phyloP scores from a whole-genome alignment of 2,888 invertebrate species.

The Chironomus tentans region DNA sequence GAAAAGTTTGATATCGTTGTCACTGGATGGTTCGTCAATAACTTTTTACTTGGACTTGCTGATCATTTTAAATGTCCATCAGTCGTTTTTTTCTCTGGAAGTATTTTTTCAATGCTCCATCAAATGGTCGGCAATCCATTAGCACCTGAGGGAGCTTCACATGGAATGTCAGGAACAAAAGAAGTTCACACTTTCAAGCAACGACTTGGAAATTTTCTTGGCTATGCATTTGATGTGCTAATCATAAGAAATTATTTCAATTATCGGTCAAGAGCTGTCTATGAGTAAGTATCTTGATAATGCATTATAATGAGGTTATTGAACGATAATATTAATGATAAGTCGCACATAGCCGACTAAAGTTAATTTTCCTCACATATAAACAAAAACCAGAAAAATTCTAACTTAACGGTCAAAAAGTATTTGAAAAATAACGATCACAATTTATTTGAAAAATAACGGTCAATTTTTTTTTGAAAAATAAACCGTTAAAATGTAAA shows the following conservation, averaged over 20 bases:
- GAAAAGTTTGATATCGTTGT: slow-evolving; percentile 35
- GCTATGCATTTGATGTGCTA: neutral
- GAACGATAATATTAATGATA: too few species aligned
- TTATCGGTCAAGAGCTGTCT: neutral
- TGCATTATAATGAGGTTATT: too few species aligned
- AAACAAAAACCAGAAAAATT: too few species aligned
- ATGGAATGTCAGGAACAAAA: neutral
- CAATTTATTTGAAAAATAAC: too few species aligned
- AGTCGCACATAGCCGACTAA: too few species aligned
- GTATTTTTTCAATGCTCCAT: slow-evolving; percentile 33
- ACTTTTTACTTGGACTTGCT: slow-evolving; percentile 36
- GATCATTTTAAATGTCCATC: slow-evolving; percentile 37
- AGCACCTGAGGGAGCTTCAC: slow-evolving; percentile 21
- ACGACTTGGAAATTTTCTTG: neutral
- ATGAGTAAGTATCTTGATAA: neutral
- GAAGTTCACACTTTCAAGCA: neutral
- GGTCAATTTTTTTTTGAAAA: too few species aligned
- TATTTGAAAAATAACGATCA: too few species aligned
- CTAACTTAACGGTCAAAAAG: too few species aligned
- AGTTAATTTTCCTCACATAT: too few species aligned
- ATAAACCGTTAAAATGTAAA: too few species aligned
- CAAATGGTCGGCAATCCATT: slow-evolving; percentile 27
- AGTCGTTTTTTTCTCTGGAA: slow-evolving; percentile 33
- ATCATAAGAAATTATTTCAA: neutral
- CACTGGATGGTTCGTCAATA: slow-evolving; percentile 35